Percentiles rank a stretch among this genome's conserved stretches.
Evolutionary conservation across 1,140 invertebrate species (phyloP).

Genomic region (Conopomorpha cramerella): DNA sequence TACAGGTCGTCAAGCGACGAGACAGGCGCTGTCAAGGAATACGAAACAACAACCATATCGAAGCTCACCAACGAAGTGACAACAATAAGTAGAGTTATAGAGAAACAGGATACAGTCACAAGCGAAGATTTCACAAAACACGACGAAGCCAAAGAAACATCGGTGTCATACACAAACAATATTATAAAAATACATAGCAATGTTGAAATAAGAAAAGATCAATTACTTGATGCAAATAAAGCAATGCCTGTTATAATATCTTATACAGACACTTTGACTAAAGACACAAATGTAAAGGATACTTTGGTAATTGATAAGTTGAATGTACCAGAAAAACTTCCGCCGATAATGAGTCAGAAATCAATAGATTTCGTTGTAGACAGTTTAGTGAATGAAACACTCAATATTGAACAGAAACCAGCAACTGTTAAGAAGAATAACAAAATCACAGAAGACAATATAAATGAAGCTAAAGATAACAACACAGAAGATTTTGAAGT

Average conservation of each 20-base stretch:
- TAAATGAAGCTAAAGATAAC: too few species aligned
- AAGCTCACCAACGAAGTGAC: slow-evolving; percentile 49
- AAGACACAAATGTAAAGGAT: slow-evolving; percentile 22
- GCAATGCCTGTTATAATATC: slow-evolving; percentile 6
- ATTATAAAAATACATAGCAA: slow-evolving; percentile 41
- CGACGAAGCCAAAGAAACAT: slow-evolving; percentile 11
- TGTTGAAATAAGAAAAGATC: slow-evolving; percentile 22
- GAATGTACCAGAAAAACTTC: slow-evolving; percentile 13
- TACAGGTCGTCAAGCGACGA: slow-evolving; percentile 44
- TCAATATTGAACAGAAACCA: slow-evolving; percentile 2
- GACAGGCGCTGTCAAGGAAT: slow-evolving; percentile 39
- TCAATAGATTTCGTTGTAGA: slow-evolving; percentile 43
- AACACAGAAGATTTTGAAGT: slow-evolving; percentile 41
- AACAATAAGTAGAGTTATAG: slow-evolving; percentile 35
- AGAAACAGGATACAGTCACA: slow-evolving; percentile 24
- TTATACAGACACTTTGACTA: slow-evolving; percentile 16
- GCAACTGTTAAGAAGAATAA: slow-evolving; percentile 1
- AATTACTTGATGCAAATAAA: slow-evolving; percentile 7
- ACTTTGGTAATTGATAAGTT: slow-evolving; percentile 11
- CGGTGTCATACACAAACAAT: slow-evolving; percentile 39
- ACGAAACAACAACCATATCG: slow-evolving; percentile 45
- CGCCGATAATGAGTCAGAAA: slow-evolving; percentile 45
- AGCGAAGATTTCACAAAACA: slow-evolving; percentile 13
- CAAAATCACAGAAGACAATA: too few species aligned
- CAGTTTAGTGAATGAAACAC: slow-evolving; percentile 23